Base-by-base conservation (phyloP, 92 coral and sea anemone species). In the Zoanthus sansibaricus region DNA sequence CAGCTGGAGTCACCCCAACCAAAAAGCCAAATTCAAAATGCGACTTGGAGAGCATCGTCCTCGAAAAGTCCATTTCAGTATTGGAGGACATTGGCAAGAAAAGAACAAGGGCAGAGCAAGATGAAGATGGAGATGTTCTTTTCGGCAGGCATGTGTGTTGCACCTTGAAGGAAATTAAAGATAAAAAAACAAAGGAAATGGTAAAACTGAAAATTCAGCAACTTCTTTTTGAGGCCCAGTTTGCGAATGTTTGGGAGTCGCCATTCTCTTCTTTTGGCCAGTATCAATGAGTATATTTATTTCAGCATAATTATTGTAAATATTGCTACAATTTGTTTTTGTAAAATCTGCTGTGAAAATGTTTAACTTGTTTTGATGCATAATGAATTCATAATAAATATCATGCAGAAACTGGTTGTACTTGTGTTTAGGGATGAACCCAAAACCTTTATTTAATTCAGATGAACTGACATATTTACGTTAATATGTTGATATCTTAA, bases 81-180 rank as follows among this genome's bases (percentile, higher is more conserved):
- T 77, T 87, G 73, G 90, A 91, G 79, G 83, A 85, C 17, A 88
- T 80, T n/a, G 83, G 72, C 45, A 87, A 49, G 74, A 79, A 87
- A 31, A 69, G 89, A 17, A 69, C 84, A 5, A 75, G 74, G 32
- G 51, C 42, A 48, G 59, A 75, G 56, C 58, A 12, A 0, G 89
- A 91, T 16, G 75, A 75, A 20, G 87, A 92, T 83, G 90, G 88
- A 67, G 95, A 89, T 69, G 83, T 76, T 62, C 85, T 89, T 51
- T 92, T 89, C 80, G 92, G 91, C 20, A 91, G 87, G 45, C 92
- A 87, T 89, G 95, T 92, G 75, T 91, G 92, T 56, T 86, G 87
- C 18, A 82, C 95, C 64, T 78, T 89, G 25, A 92, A 86, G 75
- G 88, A 89, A 17, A 89, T 92, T 25, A 89, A 87, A 72, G 88